Evolutionary conservation across 64 coral and sea anemone species (phyloP), one percentile per base, ranked within the genome.

Genomic region (Trachythela sp.): DNA sequence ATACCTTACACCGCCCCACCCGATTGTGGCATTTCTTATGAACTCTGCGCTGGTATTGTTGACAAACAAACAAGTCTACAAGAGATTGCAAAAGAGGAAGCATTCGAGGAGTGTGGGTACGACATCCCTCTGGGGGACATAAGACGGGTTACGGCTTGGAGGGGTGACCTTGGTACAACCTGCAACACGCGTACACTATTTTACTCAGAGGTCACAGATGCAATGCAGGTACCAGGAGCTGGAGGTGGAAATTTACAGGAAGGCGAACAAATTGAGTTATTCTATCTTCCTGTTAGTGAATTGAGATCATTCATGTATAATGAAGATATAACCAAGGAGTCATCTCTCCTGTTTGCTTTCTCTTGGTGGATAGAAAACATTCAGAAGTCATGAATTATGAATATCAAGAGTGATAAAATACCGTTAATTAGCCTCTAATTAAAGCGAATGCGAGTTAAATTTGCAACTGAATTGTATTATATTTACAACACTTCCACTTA

Each of bases 31-130:
- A 84, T 99, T 15, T 93, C 96, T 35, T 99, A 95, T 59, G 96
- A 99, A 92, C 89, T 99, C 11, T 99, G 96, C 89, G 96, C 96
- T 39, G 96, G 96, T 64, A 94, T 99, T 26, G 90, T 99, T 39
- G 96, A 99, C 41, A 86, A 99, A 90, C 90, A 94, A 41, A 59
- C 91, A 17, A 95, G 93, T 86, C 88, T 93, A 38, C 64, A 85
- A 89, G 54, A 86, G 15, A 34, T 94, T 30, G 88, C 93, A 87
- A 95, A 91, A 67, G 93, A 95, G 88, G 96, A 99, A 86, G 87
- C 94, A 37, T 54, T 95, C 1, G 96, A 99, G 76, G 96, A 99
- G 59, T 99, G 96, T 84, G 96, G 96, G 24, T 99, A 95, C 83
- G 93, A 99, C 87, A 91, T 99, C 13, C 93, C 93, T 20, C 88